phyloP scores from a whole-genome alignment of 2,888 invertebrate genomes.

The Drosophila niveifrons region DNA sequence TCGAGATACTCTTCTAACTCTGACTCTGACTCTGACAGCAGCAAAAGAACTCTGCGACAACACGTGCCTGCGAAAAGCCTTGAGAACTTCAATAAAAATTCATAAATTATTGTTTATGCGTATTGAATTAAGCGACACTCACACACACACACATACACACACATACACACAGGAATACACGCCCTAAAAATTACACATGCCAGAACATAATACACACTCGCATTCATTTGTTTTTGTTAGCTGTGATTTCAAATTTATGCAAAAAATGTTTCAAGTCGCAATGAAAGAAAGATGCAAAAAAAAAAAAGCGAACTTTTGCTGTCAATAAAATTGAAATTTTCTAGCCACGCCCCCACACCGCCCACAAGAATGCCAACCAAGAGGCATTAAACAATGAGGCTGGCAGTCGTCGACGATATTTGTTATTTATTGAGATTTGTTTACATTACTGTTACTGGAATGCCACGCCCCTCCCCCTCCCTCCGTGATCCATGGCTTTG shows the following conservation, averaged over 20 bases:
- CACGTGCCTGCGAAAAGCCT: conserved; percentile 22
- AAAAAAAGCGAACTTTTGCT: conserved; percentile 50
- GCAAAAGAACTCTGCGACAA: conserved; percentile 7
- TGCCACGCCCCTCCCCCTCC: conserved; percentile 17
- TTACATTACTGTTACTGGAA: conserved; percentile 55
- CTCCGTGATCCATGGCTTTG: background rate
- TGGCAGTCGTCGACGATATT: conserved; percentile 44
- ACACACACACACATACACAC: conserved; percentile 12
- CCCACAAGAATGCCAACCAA: conserved; percentile 37
- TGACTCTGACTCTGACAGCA: too few relatives aligned
- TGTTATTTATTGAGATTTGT: conserved; percentile 74
- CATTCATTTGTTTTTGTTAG: conserved; percentile 1
- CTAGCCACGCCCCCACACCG: conserved; percentile 50
- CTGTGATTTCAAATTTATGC: conserved; percentile 67
- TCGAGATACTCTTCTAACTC: background rate
- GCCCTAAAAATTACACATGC: conserved; percentile 2
- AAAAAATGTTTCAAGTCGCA: conserved; percentile 37
- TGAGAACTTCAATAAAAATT: conserved; percentile 67
- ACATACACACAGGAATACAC: conserved; percentile 19
- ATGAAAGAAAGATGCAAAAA: background rate
- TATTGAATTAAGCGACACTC: conserved; percentile 66
- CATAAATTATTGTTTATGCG: conserved; percentile 74
- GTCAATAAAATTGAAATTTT: conserved; percentile 72
- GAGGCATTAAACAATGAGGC: conserved; percentile 27
- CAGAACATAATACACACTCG: conserved; percentile 6